These are phyloP conservation scores for Gambusia affinis DNA, from an alignment of 2,113 vertebrate genomes.

Conservation along the genomic window DNA sequence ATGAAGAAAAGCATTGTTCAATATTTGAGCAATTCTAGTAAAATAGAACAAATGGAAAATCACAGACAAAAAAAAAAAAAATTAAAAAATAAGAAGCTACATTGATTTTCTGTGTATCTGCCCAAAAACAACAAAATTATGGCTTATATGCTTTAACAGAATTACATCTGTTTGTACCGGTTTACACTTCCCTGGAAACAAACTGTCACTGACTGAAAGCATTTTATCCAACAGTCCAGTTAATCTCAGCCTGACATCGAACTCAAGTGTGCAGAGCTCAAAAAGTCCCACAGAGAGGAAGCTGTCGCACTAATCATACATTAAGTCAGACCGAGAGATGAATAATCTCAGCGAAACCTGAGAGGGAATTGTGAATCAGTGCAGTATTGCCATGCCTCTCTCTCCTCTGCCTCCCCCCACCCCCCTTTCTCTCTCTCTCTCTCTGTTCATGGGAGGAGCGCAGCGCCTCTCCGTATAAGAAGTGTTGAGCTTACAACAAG, in stretches of 20 bases:
- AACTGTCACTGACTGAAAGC: constrained; percentile 46
- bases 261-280: constrained; percentile 24
- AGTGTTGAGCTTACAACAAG: constrained; percentile 74
- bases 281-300: constrained; percentile 39
- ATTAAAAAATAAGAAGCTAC: neutral
- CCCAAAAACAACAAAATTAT: no score
- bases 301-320: constrained; percentile 47
- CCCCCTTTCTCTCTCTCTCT: constrained; percentile 20
- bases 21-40: neutral
- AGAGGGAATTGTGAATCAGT: constrained; percentile 57
- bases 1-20: neutral
- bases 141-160: neutral
- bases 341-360: constrained; percentile 44
- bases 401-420: constrained; percentile 11
- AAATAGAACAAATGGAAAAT: neutral
- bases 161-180: constrained; percentile 16
- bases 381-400: constrained; percentile 38
- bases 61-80: constrained; percentile 7
- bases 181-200: constrained; percentile 42
- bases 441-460: constrained; percentile 74
- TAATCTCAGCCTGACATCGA: constrained; percentile 49
- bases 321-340: constrained; percentile 31
- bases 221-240: constrained; percentile 31
- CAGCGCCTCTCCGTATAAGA: constrained; percentile 81
- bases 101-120: no score